Evolutionary conservation across 2,113 vertebrate genomes (phyloP), one percentile per base, ranked within the genome.

Genomic region (Psephotus haematonotus): DNA sequence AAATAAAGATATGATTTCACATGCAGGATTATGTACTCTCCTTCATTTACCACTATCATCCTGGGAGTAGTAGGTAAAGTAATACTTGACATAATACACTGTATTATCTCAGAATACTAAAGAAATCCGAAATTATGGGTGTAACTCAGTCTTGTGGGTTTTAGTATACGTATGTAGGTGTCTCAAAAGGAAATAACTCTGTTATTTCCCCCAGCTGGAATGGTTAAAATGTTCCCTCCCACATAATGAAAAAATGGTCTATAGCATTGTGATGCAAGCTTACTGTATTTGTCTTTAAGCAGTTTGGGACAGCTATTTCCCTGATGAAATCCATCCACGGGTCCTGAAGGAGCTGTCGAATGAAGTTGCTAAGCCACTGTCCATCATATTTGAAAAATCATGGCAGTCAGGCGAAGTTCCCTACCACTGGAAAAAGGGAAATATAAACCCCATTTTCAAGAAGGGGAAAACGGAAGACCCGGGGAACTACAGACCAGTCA

Each of bases 201-300:
- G 28, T 6, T 6, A 33, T 53, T 47, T 85, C 1, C 28, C 15
- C 10, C 6, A 37, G 0, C 2, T 33, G 43, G 37, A 65, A 62
- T 18, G 5, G 35, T 93, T 57, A 37, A 46, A 43, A 93, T 31
- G 1, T 88, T 92, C 20, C 19, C 31, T 86, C 46, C 41, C 22
- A 3, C 11, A 27, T 69, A 63, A 47, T 62, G 7, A 76, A 86
- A 82, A 82, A 39, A 43, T 8, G 16, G 5, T 31, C 14, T 65
- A 4, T 25, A 19, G 6, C 0, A 0, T 29, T 82, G 86, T 47
- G 74, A 49, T 90, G 43, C 7, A 64, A 76, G 60, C 20, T 31
- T 11, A 11, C 2, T 35, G 7, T 35, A 43, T 86, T 83, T 70
- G 8, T 59, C 57, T 62, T 76, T 46, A 59, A 79, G 62, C 43